phyloP scores from a whole-genome alignment of 2,888 invertebrate species.

The Xanthorhoe designata region DNA sequence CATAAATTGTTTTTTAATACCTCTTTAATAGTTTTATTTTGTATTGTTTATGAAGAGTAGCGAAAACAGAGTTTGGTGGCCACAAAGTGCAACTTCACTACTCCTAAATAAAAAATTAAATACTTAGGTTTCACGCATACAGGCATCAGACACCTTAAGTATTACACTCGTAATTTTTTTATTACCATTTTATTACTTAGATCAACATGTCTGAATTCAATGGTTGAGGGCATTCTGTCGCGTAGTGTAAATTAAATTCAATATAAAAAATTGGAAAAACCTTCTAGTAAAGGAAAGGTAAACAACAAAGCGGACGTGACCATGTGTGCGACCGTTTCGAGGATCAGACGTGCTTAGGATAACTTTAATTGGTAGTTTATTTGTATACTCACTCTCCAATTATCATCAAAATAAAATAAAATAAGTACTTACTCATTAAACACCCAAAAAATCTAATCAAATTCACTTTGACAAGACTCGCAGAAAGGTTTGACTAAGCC shows the following conservation, averaged over 20 bases:
- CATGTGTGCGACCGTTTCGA: conserved; percentile 40
- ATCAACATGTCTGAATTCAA: too few relatives aligned
- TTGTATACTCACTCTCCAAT: conserved; percentile 39
- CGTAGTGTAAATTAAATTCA: conserved; percentile 52
- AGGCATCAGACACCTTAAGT: too few relatives aligned
- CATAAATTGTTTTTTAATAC: too few relatives aligned
- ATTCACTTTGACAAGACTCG: neutral
- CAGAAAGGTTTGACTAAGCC: conserved; percentile 35
- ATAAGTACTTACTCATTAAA: neutral
- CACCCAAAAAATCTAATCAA: neutral
- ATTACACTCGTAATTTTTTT: too few relatives aligned
- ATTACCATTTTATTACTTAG: too few relatives aligned
- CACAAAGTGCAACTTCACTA: too few relatives aligned
- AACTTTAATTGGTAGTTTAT: conserved; percentile 40
- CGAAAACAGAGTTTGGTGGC: too few relatives aligned
- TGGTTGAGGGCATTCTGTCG: conserved; percentile 27
- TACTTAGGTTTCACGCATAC: too few relatives aligned
- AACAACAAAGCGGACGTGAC: conserved; percentile 44
- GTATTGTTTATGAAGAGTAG: too few relatives aligned
- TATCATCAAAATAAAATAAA: neutral
- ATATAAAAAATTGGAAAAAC: conserved; percentile 24
- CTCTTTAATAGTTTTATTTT: too few relatives aligned
- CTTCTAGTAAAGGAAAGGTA: conserved; percentile 46
- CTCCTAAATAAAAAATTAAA: too few relatives aligned
- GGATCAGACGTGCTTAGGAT: conserved; percentile 49